Evolutionary conservation across 2,888 invertebrate genomes (phyloP).

Genomic region (Aplocera efformata): DNA sequence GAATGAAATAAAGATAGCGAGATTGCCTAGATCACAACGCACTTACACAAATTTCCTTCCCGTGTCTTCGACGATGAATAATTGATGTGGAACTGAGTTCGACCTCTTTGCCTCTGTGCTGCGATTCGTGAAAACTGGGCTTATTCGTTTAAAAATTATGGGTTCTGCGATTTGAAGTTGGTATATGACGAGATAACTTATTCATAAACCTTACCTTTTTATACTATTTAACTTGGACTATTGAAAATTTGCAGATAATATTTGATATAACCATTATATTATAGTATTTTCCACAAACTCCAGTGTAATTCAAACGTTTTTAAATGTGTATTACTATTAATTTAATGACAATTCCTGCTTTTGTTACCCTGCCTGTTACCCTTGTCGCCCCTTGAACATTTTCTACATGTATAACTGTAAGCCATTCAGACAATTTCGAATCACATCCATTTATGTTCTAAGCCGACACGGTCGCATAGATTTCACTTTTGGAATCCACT

Average conservation of each 20-base stretch:
- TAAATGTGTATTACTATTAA: no score
- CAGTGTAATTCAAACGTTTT: no score
- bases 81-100: slow-evolving; percentile 61
- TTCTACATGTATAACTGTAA: neutral
- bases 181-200: neutral
- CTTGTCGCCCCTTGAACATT: no score
- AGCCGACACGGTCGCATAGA: slow-evolving; percentile 32
- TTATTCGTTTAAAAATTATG: neutral
- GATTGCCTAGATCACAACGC: slow-evolving; percentile 75
- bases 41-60: slow-evolving; percentile 77
- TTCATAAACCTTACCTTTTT: no score
- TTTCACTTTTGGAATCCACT: slow-evolving; percentile 45
- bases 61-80: slow-evolving; percentile 75
- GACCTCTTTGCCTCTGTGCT: slow-evolving; percentile 29
- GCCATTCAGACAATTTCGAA: slow-evolving; percentile 11
- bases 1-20: slow-evolving; percentile 74
- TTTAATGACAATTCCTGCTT: no score
- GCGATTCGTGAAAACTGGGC: slow-evolving; percentile 15
- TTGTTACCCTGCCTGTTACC: no score
- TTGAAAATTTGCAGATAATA: no score
- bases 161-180: neutral
- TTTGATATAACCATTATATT: no score
- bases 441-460: slow-evolving; percentile 19
- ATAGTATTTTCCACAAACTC: no score
- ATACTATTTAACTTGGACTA: no score